Base-by-base conservation (phyloP, 2,888 invertebrate species). In the Eupithecia insigniata region DNA sequence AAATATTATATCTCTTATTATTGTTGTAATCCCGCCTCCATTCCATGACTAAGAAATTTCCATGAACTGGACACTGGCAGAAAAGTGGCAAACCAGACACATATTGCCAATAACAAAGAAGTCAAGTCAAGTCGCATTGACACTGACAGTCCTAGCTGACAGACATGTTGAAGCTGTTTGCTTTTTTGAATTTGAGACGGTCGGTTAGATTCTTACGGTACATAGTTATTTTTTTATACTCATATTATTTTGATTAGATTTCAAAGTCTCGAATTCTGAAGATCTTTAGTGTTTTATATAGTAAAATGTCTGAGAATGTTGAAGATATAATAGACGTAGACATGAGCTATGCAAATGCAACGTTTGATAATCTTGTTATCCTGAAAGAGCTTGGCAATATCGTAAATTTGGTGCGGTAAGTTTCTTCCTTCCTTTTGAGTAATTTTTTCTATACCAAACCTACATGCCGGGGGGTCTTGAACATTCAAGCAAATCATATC, bases 361-460 rank as follows among this genome's bases (percentile, higher is more conserved):
- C 85, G 22, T 93, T 92, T 78, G 90, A 92, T 78, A 94, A 93
- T 79, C 83, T 92, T 60, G 88, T 89, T 7, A 92, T 94, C 74
- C 78, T 93, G 34, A 92, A 89, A 80, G 93, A 94, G 80, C 89
- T 93, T 60, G 88, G 89, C 75, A 93, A 92, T 75, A 93, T 94
- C 75, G 86, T 89, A 10, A 89, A 91, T 82, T 82, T 89, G 67
- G 91, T 94, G 6, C 87, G 87, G 94, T 93, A 84, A 78, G 82
- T 81, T 39, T 64, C 22, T 10, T 51, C 12, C 12, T 4, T n/a
- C n/a, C n/a, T n/a, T n/a, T 22, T 14, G 14, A 26, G n/a, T 46
- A n/a, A 22, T 22, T 22, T n/a, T 2, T n/a, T 60, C 32, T 18
- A 2, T 26, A 6, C 4, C 16, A 12, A 28, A 60, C 26, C 30